Conservation (phyloP, 1,140 invertebrate genomes). For the Drosophila repleta region DNA sequence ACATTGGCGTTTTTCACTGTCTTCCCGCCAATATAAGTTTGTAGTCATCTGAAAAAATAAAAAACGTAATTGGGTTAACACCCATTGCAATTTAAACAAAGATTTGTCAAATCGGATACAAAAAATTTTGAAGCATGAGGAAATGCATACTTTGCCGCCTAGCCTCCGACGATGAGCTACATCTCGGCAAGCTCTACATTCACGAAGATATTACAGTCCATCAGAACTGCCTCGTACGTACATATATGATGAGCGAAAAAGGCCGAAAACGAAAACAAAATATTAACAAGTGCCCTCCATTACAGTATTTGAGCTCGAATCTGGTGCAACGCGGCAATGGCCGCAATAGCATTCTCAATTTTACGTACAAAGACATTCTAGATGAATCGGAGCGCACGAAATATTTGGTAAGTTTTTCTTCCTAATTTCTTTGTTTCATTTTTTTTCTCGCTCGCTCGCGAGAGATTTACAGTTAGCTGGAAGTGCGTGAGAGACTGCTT, state of each 20-base stretch:
- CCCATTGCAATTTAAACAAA: neutral
- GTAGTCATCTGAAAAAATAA: neutral
- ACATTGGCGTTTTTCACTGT: neutral
- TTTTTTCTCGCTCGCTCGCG: too few species aligned
- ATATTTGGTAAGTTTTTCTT: conserved; percentile 25
- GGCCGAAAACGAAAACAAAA: neutral
- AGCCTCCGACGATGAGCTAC: neutral
- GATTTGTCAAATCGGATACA: conserved; percentile 19
- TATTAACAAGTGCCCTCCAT: neutral
- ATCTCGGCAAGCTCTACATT: conserved; percentile 4
- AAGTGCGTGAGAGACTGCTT: too few species aligned
- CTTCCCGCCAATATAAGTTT: conserved; percentile 5
- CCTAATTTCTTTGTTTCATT: too few species aligned
- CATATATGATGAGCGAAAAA: neutral
- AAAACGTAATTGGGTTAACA: too few species aligned
- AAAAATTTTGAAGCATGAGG: neutral
- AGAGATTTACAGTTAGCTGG: too few species aligned
- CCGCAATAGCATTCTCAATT: conserved; percentile 20
- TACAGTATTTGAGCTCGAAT: conserved; percentile 60
- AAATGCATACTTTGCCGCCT: conserved; percentile 20
- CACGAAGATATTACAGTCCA: conserved; percentile 20
- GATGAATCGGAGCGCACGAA: conserved; percentile 26
- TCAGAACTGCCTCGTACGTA: conserved; percentile 52
- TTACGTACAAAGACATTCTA: conserved; percentile 39
- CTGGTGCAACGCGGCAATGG: conserved; percentile 40